phyloP scores from a whole-genome alignment of 2,797 vertebrate genomes.

The Lophius americanus region DNA sequence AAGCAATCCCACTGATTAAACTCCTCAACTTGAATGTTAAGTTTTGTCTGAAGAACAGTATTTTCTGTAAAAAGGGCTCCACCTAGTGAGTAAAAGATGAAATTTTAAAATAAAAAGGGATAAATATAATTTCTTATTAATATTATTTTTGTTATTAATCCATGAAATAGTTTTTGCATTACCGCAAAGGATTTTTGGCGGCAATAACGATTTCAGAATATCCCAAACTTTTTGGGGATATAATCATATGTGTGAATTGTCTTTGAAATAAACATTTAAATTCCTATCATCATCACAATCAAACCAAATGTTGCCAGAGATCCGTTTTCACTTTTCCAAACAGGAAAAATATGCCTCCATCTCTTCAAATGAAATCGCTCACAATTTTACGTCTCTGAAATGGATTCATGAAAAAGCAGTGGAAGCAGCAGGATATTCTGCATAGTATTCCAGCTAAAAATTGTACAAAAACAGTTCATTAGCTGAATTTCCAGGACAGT shows the following conservation, averaged over 20 bases:
- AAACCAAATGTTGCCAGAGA: background rate
- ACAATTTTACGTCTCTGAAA: background rate
- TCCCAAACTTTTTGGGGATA: too few species aligned
- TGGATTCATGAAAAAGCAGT: background rate
- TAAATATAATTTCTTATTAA: too few species aligned
- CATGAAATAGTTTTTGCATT: too few species aligned
- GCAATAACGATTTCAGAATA: too few species aligned
- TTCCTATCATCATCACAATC: background rate
- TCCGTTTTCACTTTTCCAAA: background rate
- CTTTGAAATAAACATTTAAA: constrained; percentile 6
- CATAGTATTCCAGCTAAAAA: background rate
- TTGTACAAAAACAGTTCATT: background rate
- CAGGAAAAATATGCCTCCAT: background rate
- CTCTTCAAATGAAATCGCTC: background rate
- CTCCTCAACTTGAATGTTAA: too few species aligned
- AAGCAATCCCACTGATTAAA: too few species aligned
- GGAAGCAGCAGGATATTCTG: background rate
- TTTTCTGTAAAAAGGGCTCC: too few species aligned
- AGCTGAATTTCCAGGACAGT: background rate
- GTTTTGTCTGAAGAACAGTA: too few species aligned
- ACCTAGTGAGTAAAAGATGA: too few species aligned
- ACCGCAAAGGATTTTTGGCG: too few species aligned
- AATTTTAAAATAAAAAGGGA: too few species aligned
- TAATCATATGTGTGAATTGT: background rate
- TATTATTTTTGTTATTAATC: too few species aligned